Base-by-base conservation (phyloP, 2,888 invertebrate genomes). In the Drosophila colorata region DNA sequence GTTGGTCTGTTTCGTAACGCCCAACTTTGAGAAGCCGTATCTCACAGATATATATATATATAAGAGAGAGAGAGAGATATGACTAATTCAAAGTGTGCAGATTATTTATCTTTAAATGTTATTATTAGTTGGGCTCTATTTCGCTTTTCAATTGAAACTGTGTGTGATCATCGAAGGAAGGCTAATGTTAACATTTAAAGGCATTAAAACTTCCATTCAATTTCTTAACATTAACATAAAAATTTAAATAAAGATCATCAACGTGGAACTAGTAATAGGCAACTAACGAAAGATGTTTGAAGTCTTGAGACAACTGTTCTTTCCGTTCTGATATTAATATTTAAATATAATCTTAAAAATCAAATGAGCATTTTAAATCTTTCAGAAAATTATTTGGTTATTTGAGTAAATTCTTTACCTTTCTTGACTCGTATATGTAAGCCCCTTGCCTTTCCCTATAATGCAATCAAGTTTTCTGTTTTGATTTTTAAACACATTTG, bases 401-500 rank as follows among this genome's bases (percentile, higher is more conserved):
- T 33, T 33, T 33, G 13, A 4, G 13, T 33, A 33, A 8, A 28
- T 28, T 28, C 28, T 13, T 13, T 13, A 4, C 33, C 3, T 13
- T 11, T 33, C 33, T 33, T 7, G 33, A 4, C 13, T 33, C 5
- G 13, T 13, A 13, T 33, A 3, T 28, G 40, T 23, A 43, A 33
- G 2, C 41, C 40, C 41, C 28, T 40, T 16, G 23, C 51, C 18
- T 52, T 52, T 52, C 31, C 40, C n/a, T 13, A 8, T 20, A 9
- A 43, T 43, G 2, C 73, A 60, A 73, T 66, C 56, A 72, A 66
- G 55, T 57, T 40, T 41, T 57, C 48, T 61, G 63, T 70, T 74
- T 58, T 59, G 73, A 67, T 82, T 82, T 60, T 40, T 46, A 83
- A 76, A 71, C 63, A 70, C 78, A 81, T 74, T 68, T 81, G 57